phyloP scores from a whole-genome alignment of 2,797 vertebrate genomes.

The Gadopsis marmoratus region DNA sequence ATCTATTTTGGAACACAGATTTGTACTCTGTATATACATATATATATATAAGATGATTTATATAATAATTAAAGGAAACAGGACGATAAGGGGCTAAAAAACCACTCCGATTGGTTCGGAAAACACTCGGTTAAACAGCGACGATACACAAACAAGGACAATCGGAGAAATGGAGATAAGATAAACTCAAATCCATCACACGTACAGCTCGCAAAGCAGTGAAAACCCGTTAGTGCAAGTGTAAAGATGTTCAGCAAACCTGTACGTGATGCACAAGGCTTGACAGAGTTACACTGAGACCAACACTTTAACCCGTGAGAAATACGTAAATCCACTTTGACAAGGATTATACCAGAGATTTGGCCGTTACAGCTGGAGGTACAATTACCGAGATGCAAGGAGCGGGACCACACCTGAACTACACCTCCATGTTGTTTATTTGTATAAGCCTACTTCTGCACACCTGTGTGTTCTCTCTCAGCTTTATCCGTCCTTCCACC shows the following conservation, averaged over 20 bases:
- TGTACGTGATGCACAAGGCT: neutral
- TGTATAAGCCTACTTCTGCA: conserved; percentile 9
- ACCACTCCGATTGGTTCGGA: neutral
- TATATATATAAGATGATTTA: too few species aligned
- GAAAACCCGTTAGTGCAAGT: neutral
- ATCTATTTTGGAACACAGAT: too few species aligned
- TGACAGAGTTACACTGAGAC: neutral
- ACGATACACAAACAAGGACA: neutral
- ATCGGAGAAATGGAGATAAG: conserved; percentile 1
- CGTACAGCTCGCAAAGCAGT: neutral
- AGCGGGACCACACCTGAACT: conserved; percentile 43
- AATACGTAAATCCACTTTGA: conserved; percentile 10
- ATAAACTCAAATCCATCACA: neutral
- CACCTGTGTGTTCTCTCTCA: conserved; percentile 30
- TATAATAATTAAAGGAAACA: neutral
- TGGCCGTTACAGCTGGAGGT: neutral
- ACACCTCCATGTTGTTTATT: conserved; percentile 14
- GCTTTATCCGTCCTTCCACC: conserved; percentile 29
- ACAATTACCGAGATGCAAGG: conserved; percentile 20
- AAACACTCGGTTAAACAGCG: neutral
- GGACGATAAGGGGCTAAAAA: neutral
- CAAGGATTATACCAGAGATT: conserved; percentile 2
- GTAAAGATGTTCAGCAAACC: neutral
- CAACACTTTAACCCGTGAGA: conserved; percentile 1
- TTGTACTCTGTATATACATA: too few species aligned